Evolutionary conservation across 2,888 invertebrate genomes (phyloP), one percentile per base, ranked within the genome.

Genomic region (Tetranychus truncatus): DNA sequence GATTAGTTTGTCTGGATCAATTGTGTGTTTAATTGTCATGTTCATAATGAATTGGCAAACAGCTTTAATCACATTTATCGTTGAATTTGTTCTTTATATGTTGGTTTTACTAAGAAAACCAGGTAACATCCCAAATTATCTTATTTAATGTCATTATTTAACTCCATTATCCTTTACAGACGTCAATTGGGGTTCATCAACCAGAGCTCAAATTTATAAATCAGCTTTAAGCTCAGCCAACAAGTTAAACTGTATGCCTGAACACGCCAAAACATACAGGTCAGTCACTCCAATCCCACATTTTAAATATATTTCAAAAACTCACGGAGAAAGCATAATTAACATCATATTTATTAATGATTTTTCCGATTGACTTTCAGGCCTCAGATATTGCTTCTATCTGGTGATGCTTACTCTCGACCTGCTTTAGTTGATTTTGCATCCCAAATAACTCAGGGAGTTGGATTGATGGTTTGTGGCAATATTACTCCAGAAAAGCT

Each of bases 71-170:
- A 95, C 95, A 0, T 91, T 95, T 81, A 88, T 89, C 78, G 87
- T 93, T 76, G 91, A 93, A 81, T 88, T 92, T 81, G 89, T 89
- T 0, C 86, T 99, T 24, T 97, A 95, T 83, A 86, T 95, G 79
- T 89, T 95, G 81, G 91, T 99, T 18, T 90, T 92, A 79, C 92
- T 95, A 81, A 86, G 94, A 74, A 94, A 95, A 81, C 96, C 96
- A 81, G 91, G 91, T 91, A 82, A 82, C 80, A 69, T 24, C 69
- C 20, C 0, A 69, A 24, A 20, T 67, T 6, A 21, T 21, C 21
- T 20, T 20, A 69, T 24, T 69, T 20, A 11, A 24, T 69, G 18
- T 6, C 6, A 20, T 21, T 6, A 21, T 21, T 69, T 18, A 20
- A 69, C 11, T 69, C n/a, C 20, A 69, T 24, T 20, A 24, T 5